phyloP scores from a whole-genome alignment of 2,797 vertebrate species.

The Gephyroberyx darwinii region DNA sequence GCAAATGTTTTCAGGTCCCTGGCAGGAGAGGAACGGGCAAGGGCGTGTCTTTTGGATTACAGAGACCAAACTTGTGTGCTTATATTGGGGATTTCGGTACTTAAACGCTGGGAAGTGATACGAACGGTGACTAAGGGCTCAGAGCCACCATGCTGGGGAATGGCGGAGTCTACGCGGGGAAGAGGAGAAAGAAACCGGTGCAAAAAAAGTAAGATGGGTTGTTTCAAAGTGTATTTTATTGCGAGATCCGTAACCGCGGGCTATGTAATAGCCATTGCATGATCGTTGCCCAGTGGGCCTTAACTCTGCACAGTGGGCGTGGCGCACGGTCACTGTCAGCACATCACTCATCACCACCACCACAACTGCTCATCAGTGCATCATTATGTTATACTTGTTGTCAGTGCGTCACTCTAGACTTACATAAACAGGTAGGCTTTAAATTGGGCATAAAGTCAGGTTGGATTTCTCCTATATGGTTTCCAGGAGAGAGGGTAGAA shows the following conservation, averaged over 20 bases:
- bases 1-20: neutral
- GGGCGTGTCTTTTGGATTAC: slow-evolving; percentile 14
- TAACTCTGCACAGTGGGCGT: neutral
- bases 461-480: too few species aligned
- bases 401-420: too few species aligned
- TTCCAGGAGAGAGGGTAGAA: too few species aligned
- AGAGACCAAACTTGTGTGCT: neutral
- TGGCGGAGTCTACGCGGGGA: slow-evolving; percentile 47
- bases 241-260: slow-evolving; percentile 2
- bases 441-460: too few species aligned
- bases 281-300: neutral
- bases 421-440: too few species aligned
- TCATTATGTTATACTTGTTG: too few species aligned
- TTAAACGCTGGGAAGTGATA: neutral
- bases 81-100: neutral
- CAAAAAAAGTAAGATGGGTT: slow-evolving; percentile 52
- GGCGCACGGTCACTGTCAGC: neutral
- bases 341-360: neutral
- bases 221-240: neutral
- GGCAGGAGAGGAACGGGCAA: neutral
- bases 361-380: too few species aligned
- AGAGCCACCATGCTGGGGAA: slow-evolving; percentile 53
- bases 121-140: neutral
- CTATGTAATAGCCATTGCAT: neutral
- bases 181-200: slow-evolving; percentile 65